Evolutionary conservation across 2,113 vertebrate species (phyloP), one percentile per base, ranked within the genome.

Genomic region (Tachuris rubrigastra): DNA sequence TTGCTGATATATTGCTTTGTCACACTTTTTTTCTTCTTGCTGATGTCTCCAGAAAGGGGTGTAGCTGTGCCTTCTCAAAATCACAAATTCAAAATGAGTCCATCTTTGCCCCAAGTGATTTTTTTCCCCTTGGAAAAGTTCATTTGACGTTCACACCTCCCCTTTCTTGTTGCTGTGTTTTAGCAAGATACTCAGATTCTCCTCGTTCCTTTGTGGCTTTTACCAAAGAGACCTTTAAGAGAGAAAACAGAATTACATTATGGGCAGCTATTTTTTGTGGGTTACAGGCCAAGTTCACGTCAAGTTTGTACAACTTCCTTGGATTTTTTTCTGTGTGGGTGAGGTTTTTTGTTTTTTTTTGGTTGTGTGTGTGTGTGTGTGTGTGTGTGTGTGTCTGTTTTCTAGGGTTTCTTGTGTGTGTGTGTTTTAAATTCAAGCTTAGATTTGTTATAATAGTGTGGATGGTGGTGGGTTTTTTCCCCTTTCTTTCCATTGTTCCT

Each of bases 311-410:
- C 28, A 71, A 18, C 31, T 76, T 66, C 21, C 46, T 60, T 60
- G 41, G 9, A 12, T 49, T 31, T 10, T 1, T 2, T 9, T 6
- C 17, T 3, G 2, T 3, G 5, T 52, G 12, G 16, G 4, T 62
- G 20, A 30, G 4, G 9, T 8, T 63, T 66, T 33, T 65, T 2
- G 28, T n/a, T n/a, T n/a, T n/a, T n/a, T n/a, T n/a, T n/a, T n/a
- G n/a, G n/a, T n/a, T n/a, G n/a, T n/a, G n/a, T n/a, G n/a, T n/a
- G n/a, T n/a, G n/a, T n/a, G n/a, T n/a, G 4, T 23, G 23, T 58
- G 6, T 31, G 8, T 25, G 2, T 39, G 27, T 31, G 7, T 53
- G 4, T 49, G 41, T 52, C 6, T 35, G 12, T 9, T 23, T 39
- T 14, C 25, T 9, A 52, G 50, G 50, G 0, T 7, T 16, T 33